A percentile compares a stretch with the other conserved stretches of the same genome.
These are phyloP conservation scores for Temnothorax rugatulus DNA, from an alignment of 2,888 invertebrate genomes.

Conservation along the genomic window DNA sequence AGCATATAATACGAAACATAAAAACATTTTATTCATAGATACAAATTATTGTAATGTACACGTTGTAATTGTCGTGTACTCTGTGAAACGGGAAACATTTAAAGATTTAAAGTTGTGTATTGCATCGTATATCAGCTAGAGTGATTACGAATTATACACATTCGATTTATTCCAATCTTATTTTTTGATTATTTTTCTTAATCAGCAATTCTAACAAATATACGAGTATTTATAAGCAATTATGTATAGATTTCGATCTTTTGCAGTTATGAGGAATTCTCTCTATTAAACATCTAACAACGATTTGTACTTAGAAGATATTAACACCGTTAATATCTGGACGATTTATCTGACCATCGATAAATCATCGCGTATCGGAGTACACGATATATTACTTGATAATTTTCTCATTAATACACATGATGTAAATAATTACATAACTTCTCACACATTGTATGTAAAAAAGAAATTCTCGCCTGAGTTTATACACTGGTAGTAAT, in stretches of 20 bases:
- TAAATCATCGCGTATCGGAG: constrained; percentile 5
- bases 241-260: neutral
- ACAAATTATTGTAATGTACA: constrained; percentile 52
- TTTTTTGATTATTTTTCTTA: neutral
- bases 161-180: neutral
- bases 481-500: neutral
- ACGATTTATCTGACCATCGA: neutral
- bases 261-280: constrained; percentile 18
- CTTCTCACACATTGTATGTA: neutral
- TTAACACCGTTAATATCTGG: constrained; percentile 33
- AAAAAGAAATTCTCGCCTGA: neutral
- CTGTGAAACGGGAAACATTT: neutral
- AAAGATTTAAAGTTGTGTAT: constrained; percentile 9
- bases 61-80: constrained; percentile 39
- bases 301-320: constrained; percentile 52
- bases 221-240: constrained; percentile 10
- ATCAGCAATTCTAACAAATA: constrained; percentile 12
- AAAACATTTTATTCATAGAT: constrained; percentile 61
- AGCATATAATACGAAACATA: constrained; percentile 49
- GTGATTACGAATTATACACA: neutral
- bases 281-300: constrained; percentile 48
- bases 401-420: neutral
- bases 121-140: neutral
- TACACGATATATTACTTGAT: neutral
- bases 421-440: constrained; percentile 20